These are phyloP conservation scores for Phenganax marumi DNA, from an alignment of 92 coral and sea anemone species.

Conservation along the genomic window DNA sequence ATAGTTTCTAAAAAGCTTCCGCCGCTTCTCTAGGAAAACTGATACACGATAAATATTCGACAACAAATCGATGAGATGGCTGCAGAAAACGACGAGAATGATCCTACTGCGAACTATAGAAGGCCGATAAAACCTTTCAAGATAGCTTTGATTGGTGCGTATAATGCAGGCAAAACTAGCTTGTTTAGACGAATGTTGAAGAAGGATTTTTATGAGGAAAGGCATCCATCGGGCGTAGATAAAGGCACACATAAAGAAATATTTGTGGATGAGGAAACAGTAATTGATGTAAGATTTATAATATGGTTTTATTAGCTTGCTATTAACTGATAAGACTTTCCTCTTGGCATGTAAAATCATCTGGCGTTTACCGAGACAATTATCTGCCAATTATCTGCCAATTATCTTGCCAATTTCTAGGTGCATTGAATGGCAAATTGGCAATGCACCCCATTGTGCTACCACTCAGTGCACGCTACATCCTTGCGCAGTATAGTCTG, in stretches of 20 bases:
- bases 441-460: too few relatives aligned
- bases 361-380: too few relatives aligned
- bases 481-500: background rate
- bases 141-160: conserved; percentile 58
- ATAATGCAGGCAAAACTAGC: conserved; percentile 67
- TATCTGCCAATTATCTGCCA: background rate
- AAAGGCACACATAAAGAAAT: conserved; percentile 10
- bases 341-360: background rate
- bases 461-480: too few relatives aligned
- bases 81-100: background rate
- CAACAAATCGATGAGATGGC: too few relatives aligned
- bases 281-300: conserved; percentile 13
- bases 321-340: conserved; percentile 19
- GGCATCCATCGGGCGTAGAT: background rate
- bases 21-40: too few relatives aligned
- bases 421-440: too few relatives aligned
- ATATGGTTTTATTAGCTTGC: background rate
- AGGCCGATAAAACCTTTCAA: conserved; percentile 44
- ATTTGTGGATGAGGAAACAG: conserved; percentile 6
- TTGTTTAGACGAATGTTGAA: conserved; percentile 58
- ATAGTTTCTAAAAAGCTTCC: too few relatives aligned
- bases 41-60: too few relatives aligned
- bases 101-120: background rate
- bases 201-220: conserved; percentile 24
- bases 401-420: background rate